A percentile compares a stretch with the other conserved stretches of the same genome.
Conservation (phyloP, 2,113 vertebrate genomes). For the Conger conger region DNA sequence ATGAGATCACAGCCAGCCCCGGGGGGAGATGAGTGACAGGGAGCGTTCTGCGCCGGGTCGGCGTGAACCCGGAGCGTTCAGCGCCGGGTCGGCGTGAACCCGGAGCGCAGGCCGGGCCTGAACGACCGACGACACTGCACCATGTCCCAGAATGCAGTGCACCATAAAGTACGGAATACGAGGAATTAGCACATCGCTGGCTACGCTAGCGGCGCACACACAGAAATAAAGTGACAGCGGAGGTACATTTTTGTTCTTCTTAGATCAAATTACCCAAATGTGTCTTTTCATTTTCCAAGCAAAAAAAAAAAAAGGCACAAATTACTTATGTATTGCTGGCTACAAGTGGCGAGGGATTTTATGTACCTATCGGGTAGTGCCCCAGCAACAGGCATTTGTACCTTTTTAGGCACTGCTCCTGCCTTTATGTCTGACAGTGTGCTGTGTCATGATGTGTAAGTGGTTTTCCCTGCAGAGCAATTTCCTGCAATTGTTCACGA, state of each 20-base stretch:
- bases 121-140: not conserved
- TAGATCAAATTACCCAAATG: too few species aligned
- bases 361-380: too few species aligned
- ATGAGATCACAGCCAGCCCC: not conserved
- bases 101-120: not conserved
- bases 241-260: too few species aligned
- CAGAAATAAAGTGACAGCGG: too few species aligned
- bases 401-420: too few species aligned
- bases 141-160: not conserved
- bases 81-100: not conserved
- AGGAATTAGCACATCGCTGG: not conserved
- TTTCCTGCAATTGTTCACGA: not conserved
- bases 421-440: too few species aligned
- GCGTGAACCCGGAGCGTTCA: not conserved
- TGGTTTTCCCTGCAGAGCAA: not conserved
- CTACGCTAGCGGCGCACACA: not conserved
- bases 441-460: not conserved
- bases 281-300: too few species aligned
- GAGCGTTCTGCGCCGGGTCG: not conserved
- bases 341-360: too few species aligned
- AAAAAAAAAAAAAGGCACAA: too few species aligned
- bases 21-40: not conserved
- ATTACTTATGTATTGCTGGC: too few species aligned
- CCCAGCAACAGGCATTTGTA: too few species aligned
- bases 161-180: not conserved